These are phyloP conservation scores for Montipora capitata DNA, from an alignment of 92 coral and sea anemone species.

Conservation along the genomic window DNA sequence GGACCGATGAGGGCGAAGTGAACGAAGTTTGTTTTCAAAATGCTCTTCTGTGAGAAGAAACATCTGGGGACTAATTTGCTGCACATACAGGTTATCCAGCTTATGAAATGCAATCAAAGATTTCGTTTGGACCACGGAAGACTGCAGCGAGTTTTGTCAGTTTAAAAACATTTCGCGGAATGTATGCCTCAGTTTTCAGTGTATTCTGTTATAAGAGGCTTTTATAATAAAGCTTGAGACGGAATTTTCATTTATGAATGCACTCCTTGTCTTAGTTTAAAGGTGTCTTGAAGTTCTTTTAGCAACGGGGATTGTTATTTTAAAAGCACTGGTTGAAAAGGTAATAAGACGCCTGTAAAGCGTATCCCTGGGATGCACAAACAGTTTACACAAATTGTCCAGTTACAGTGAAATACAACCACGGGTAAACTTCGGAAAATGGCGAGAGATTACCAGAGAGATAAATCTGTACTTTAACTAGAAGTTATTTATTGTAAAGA, in stretches of 20 bases:
- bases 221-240: neutral
- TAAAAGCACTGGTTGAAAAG: neutral
- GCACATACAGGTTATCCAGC: neutral
- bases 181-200: neutral
- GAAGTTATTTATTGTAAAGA: too few species aligned
- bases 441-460: too few species aligned
- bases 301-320: neutral
- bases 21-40: neutral
- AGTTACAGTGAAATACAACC: too few species aligned
- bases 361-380: too few species aligned
- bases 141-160: neutral
- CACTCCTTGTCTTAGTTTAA: neutral
- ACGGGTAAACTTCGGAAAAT: too few species aligned
- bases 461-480: too few species aligned
- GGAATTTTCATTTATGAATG: neutral
- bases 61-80: neutral
- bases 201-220: too few species aligned
- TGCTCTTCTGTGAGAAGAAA: neutral
- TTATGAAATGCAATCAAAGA: neutral
- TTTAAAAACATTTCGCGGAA: constrained; percentile 1
- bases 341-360: too few species aligned
- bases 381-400: too few species aligned
- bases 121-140: neutral
- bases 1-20: neutral
- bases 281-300: neutral